These are phyloP conservation scores for Anorthoa munda DNA, from an alignment of 2,888 invertebrate species.

Conservation along the genomic window DNA sequence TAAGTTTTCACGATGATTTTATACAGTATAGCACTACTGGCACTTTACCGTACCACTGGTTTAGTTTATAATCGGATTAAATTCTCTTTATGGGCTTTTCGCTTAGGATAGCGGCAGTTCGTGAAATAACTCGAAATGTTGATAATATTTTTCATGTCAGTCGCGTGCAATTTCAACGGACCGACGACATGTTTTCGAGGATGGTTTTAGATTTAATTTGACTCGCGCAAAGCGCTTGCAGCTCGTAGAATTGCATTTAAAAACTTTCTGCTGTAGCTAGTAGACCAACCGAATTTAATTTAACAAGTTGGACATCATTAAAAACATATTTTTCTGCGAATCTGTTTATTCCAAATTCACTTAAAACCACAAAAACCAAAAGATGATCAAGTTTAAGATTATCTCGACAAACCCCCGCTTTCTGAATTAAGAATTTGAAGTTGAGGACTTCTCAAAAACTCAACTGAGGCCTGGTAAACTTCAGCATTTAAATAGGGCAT, in stretches of 20 bases:
- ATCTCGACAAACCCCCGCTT: neutral
- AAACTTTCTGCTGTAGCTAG: conserved; percentile 13
- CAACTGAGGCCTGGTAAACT: neutral
- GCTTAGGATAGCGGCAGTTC: neutral
- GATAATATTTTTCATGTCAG: conserved; percentile 21
- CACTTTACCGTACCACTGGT: neutral
- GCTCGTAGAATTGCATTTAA: conserved; percentile 20
- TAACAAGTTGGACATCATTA: conserved; percentile 10
- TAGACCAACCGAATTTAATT: neutral
- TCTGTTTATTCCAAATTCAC: neutral
- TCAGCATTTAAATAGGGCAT: neutral
- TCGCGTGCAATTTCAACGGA: conserved; percentile 17
- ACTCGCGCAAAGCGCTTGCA: conserved; percentile 15
- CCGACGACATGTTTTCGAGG: conserved; percentile 30
- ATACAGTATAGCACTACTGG: neutral
- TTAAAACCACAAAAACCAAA: neutral
- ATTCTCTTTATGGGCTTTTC: neutral
- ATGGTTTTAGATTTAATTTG: conserved; percentile 38
- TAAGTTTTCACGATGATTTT: too few species aligned
- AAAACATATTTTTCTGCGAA: neutral
- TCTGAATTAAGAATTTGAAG: neutral
- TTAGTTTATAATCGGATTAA: neutral
- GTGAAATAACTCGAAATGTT: conserved; percentile 5
- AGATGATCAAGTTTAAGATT: too few species aligned
- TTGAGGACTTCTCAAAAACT: too few species aligned